These are phyloP conservation scores for Marronus borbonicus DNA, from an alignment of 2,888 invertebrate species.

Conservation along the genomic window DNA sequence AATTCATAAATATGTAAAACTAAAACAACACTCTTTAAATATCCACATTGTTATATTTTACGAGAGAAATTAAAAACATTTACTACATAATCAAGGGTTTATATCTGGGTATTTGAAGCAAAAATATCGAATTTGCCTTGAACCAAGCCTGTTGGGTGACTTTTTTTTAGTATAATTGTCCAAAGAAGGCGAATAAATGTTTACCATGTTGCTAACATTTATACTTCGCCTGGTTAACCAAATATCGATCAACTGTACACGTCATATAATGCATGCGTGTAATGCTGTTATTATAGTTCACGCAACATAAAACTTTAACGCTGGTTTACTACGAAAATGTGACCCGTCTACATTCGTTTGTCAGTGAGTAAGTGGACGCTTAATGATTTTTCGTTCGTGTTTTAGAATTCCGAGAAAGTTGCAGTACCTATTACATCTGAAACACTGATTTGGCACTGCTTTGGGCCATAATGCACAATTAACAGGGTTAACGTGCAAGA, in stretches of 20 bases:
- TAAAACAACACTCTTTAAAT: too few relatives aligned
- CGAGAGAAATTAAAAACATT: neutral
- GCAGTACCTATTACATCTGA: constrained; percentile 1
- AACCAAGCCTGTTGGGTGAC: constrained; percentile 24
- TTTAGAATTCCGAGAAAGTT: constrained; percentile 26
- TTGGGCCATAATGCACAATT: neutral
- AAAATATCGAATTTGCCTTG: constrained; percentile 45
- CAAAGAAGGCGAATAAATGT: constrained; percentile 32
- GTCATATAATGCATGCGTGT: constrained; percentile 56
- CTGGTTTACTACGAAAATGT: constrained; percentile 36
- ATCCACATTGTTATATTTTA: neutral
- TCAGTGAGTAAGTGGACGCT: neutral
- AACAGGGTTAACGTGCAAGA: neutral
- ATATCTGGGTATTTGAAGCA: constrained; percentile 36
- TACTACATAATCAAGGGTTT: constrained; percentile 34
- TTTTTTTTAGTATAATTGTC: constrained; percentile 21
- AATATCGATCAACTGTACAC: constrained; percentile 52
- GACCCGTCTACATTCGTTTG: constrained; percentile 5
- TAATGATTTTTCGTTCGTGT: constrained; percentile 30
- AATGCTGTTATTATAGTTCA: constrained; percentile 53
- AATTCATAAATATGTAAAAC: neutral
- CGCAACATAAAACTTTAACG: constrained; percentile 52
- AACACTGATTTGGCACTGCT: neutral
- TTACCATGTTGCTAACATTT: neutral
- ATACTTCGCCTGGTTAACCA: constrained; percentile 51